Evolutionary conservation across 1,140 invertebrate genomes (phyloP), one percentile per base, ranked within the genome.

Genomic region (Drosophila serrata): DNA sequence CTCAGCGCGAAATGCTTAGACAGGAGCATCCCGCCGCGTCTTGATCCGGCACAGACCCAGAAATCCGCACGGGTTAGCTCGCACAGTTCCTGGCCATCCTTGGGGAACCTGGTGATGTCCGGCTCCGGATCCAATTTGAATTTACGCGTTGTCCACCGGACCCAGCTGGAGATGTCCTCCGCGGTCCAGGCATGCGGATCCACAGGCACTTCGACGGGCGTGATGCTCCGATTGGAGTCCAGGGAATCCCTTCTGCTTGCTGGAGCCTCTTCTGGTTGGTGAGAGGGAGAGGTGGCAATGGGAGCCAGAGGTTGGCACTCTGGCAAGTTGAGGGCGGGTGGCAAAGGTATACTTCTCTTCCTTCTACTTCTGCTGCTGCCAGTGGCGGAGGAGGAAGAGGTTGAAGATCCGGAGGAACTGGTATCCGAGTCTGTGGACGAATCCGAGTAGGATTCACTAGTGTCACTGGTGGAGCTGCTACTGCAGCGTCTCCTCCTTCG

Each of bases 141-240:
- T 70, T 94, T 94, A 24, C 93, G 93, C 8, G 93, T 93, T 56
- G 95, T 94, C 95, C 95, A 96, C 19, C 93, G 93, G 24, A 96
- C 87, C 96, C 96, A 96, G 22, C 94, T 94, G 43, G 90, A 90
- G 40, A 96, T 94, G 81, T 96, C 94, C 27, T 90, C 92, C 3
- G 92, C 78, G 39, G 93, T 94, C 95, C 96, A 96, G 79, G 94
- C 94, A 29, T 93, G 93, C 24, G 95, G 95, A 94, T 96, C 95
- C 94, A 92, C 76, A 3, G 91, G 91, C 56, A 92, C 84, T 42
- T 80, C 46, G 31, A 92, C 81, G 4, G 84, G 85, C n/a, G 90
- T 63, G 7, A 59, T 8, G 15, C 42, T 49, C 11, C 53, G 13
- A n/a, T 15, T 49, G 11, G 65, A 73, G 7, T 73, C 69, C 17